Conservation (phyloP, 2,888 invertebrate species). For the Leucoptera coffeella region DNA sequence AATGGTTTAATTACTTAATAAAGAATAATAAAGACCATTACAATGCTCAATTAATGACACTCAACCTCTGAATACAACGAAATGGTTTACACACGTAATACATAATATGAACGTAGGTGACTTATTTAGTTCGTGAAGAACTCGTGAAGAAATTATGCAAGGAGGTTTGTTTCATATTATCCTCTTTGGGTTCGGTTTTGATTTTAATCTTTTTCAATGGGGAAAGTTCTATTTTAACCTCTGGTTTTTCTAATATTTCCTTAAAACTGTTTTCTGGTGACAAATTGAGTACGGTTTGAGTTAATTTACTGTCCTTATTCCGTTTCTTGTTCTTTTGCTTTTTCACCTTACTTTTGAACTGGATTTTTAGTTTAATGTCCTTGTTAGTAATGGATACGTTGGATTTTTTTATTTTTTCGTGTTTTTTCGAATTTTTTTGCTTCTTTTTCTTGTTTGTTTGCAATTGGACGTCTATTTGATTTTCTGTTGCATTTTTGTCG, state of each 20-base stretch:
- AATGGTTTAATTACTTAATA: too few relatives aligned
- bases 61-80: too few relatives aligned
- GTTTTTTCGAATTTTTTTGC: constrained; percentile 5
- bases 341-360: constrained; percentile 9
- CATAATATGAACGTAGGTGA: too few relatives aligned
- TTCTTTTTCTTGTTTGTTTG: background rate
- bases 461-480: too few relatives aligned
- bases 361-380: constrained; percentile 20
- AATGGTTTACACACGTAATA: too few relatives aligned
- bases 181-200: constrained; percentile 15
- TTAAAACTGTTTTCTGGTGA: constrained; percentile 8
- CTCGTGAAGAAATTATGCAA: constrained; percentile 24
- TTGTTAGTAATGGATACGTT: constrained; percentile 7
- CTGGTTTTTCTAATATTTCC: constrained; percentile 14
- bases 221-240: constrained; percentile 12
- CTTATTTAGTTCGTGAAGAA: too few relatives aligned
- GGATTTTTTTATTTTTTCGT: constrained; percentile 5
- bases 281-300: constrained; percentile 25
- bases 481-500: background rate
- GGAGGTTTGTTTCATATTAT: constrained; percentile 25
- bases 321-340: background rate
- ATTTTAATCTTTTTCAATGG: constrained; percentile 15
- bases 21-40: too few relatives aligned
- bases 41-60: too few relatives aligned
- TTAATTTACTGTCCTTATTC: constrained; percentile 8